Evolutionary conservation across 2,797 vertebrate genomes (phyloP).

Genomic region (Macropus fuliginosus): DNA sequence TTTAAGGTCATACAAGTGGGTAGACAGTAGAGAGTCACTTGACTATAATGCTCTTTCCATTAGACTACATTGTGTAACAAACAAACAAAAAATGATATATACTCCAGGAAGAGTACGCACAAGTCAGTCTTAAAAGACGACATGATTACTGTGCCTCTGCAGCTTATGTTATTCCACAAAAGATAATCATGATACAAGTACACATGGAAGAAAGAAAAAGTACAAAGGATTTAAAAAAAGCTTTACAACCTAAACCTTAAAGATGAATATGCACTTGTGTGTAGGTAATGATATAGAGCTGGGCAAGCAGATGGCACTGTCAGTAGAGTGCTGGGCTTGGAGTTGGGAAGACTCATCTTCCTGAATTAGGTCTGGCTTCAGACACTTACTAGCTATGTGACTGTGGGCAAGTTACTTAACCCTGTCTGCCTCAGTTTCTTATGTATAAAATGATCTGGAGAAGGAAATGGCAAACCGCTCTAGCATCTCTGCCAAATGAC

Average conservation of each 20-base stretch:
- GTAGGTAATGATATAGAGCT: neutral
- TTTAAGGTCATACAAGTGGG: neutral
- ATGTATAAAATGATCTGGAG: neutral
- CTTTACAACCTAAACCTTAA: neutral
- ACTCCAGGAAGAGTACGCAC: too few species aligned
- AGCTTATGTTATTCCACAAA: neutral
- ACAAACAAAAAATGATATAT: too few species aligned
- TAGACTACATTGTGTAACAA: too few species aligned
- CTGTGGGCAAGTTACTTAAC: neutral
- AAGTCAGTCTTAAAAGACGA: too few species aligned
- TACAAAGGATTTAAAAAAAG: constrained; percentile 3
- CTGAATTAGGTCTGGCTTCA: neutral
- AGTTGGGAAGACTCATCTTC: neutral
- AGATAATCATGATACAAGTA: constrained; percentile 24
- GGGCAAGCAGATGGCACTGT: too few species aligned
- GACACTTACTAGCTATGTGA: neutral
- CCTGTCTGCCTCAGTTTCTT: neutral
- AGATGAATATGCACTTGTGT: neutral
- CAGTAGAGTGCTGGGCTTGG: neutral
- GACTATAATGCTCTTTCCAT: neutral
- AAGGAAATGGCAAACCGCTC: neutral
- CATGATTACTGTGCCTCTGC: too few species aligned
- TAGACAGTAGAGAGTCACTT: neutral
- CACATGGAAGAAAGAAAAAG: neutral
- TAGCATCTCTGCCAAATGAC: neutral